A percentile compares a stretch with the other conserved stretches of the same genome.
Evolutionary conservation across 2,888 invertebrate genomes (phyloP).

Genomic region (Danaus chrysippus): DNA sequence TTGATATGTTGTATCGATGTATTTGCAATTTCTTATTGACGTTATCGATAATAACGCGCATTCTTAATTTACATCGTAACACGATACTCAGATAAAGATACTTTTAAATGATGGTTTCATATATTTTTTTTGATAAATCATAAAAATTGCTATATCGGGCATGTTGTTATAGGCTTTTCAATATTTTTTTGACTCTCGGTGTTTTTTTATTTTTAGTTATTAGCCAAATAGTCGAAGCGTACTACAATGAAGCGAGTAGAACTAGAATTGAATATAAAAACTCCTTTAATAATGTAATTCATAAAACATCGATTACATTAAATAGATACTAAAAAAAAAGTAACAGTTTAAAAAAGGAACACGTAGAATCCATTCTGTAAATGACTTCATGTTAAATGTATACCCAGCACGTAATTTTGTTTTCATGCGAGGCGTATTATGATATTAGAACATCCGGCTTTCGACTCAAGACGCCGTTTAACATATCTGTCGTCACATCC

Average conservation of each 20-base stretch:
- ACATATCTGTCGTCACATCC: slow-evolving; percentile 8
- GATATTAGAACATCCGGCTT: background rate
- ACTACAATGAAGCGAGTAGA: too few relatives aligned
- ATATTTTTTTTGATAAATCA: background rate
- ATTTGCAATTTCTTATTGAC: slow-evolving; percentile 10
- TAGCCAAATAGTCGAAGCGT: background rate
- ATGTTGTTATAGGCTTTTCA: slow-evolving; percentile 15
- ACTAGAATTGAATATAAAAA: too few relatives aligned
- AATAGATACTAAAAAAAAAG: background rate
- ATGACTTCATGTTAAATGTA: slow-evolving; percentile 6
- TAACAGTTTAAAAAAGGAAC: too few relatives aligned
- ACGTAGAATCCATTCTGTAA: background rate
- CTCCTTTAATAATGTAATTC: background rate
- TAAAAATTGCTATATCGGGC: too few relatives aligned
- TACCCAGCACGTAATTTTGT: slow-evolving; percentile 7
- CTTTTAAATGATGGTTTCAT: slow-evolving; percentile 18
- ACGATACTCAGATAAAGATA: background rate
- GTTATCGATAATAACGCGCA: slow-evolving; percentile 1
- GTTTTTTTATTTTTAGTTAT: background rate
- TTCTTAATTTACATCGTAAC: background rate
- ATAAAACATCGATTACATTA: background rate
- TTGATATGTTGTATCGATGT: background rate
- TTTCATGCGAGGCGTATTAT: slow-evolving; percentile 15
- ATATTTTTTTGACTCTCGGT: slow-evolving; percentile 2
- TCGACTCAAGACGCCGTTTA: slow-evolving; percentile 7